Base-by-base conservation (phyloP, 2,888 invertebrate species). In the Phyllotreta striolata region DNA sequence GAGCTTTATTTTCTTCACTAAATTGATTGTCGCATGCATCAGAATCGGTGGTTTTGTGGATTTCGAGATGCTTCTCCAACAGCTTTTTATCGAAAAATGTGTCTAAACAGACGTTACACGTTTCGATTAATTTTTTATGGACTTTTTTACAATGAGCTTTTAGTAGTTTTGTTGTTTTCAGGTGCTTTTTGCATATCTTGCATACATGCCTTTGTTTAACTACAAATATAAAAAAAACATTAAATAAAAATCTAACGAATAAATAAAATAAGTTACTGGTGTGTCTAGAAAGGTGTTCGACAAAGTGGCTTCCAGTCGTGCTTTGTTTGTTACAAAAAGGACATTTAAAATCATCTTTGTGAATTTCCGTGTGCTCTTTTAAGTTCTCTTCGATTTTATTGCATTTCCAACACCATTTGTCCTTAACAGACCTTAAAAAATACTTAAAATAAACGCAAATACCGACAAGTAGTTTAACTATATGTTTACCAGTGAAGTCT, bases 251-350 rank as follows among this genome's bases (percentile, higher is more conserved):
- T 12, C 35, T 10, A 43, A 51, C 1, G 1, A 43, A 6, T 12
- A 37, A 4, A 44, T 44, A 6, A 9, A 13, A 6, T 46, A 51
- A 34, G 64, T 70, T 69, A 77, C 76, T 72, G 37, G 74, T 73
- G 67, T 79, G 79, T 55, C 72, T 66, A 13, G 74, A 67, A 55
- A 79, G 54, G 67, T 79, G 79, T 63, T 78, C 77, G 5, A 74
- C 72, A 24, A 78, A 73, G 65, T 78, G 77, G 0, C 76, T 72
- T 34, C 72, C 73, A n/a, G 66, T 66, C 6, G 55, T 66, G 58
- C 74, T 74, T 12, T 55, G 60, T 70, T 75, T 77, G 12, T 64
- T 62, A 63, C 79, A 79, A 62, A 79, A 76, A 52, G 71, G 69
- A 63, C 79, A 79, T 52, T 72, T 75, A 5, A 72, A 65, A 43